Evolutionary conservation across 2,113 vertebrate species (phyloP), one percentile per base, ranked within the genome.

Genomic region (Cricetomys ansorgei): DNA sequence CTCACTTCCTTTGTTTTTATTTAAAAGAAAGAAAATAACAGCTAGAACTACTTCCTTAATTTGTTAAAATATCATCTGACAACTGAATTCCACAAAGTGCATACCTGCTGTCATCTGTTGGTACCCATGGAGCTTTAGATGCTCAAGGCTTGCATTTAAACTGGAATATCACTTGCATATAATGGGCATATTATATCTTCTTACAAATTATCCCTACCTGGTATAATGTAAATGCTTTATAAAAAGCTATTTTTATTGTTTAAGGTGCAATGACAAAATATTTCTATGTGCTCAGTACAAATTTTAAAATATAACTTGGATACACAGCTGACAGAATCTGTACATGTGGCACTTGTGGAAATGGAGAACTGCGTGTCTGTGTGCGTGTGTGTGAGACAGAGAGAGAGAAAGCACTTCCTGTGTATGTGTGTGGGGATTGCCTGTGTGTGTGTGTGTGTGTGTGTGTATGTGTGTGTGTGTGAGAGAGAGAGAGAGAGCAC

Each of bases 41-140:
- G 40, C 75, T 73, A 40, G 92, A 76, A 62, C 57, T 79, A 57
- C 27, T 72, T 76, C 31, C 31, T 91, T 93, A 21, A 90, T 45
- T 93, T 90, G 73, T 48, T 50, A 88, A 97, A 94, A 89, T 37
- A 89, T 75, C 64, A 40, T 81, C 62, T 90, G 88, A 77, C 57
- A 94, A 90, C 23, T 37, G 85, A 95, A 94, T 57, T 79, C 40
- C 75, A 79, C 75, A 87, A 65, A 79, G 15, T 62, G 29, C 37
- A 31, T 11, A 23, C 11, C 15, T 57, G n/a, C 19, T 57, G 50
- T 72, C 29, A 10, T 73, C 50, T 34, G 0, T 25, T 48, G 29
- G 4, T 50, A 29, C 67, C 29, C 83, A 3, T 27, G 27, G 19
- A 43, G 34, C 29, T 40, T 34, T 11, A 9, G 9, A 7, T 31